Evolutionary conservation across 2,113 vertebrate species (phyloP).

Genomic region (Pelecanoides urinatrix): DNA sequence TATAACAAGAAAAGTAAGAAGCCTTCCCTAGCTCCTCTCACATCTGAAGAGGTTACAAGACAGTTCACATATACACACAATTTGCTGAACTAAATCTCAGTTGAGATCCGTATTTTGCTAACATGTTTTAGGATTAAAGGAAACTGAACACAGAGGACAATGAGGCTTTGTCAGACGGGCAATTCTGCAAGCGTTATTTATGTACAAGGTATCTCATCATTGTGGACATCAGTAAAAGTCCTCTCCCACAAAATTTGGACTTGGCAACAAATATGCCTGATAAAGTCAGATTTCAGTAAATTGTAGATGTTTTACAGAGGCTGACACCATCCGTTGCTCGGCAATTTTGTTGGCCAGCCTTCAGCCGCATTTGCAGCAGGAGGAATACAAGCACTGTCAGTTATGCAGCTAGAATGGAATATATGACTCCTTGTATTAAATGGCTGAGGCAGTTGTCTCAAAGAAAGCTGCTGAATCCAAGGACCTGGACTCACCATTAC

Average conservation of each 20-base stretch:
- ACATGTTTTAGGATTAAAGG: neutral
- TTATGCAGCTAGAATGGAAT: neutral
- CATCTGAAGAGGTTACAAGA: neutral
- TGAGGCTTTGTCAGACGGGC: neutral
- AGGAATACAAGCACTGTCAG: slow-evolving; percentile 1
- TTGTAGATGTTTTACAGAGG: slow-evolving; percentile 3
- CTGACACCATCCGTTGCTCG: neutral
- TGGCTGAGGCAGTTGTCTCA: neutral
- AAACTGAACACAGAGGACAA: neutral
- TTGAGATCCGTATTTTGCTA: neutral
- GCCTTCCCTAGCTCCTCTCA: neutral
- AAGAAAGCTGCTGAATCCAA: neutral
- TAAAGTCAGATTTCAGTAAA: slow-evolving; percentile 38
- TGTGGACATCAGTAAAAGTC: neutral
- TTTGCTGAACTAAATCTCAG: neutral
- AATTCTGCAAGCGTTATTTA: neutral
- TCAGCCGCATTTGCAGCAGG: slow-evolving; percentile 8
- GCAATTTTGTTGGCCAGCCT: neutral
- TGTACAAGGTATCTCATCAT: neutral
- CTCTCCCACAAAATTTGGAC: neutral
- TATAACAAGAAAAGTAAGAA: neutral
- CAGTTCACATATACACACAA: neutral
- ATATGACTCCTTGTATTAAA: neutral
- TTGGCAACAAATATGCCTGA: slow-evolving; percentile 8
- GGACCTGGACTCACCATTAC: neutral